Evolutionary conservation across 2,888 invertebrate species (phyloP).

Genomic region (Noctua janthina): DNA sequence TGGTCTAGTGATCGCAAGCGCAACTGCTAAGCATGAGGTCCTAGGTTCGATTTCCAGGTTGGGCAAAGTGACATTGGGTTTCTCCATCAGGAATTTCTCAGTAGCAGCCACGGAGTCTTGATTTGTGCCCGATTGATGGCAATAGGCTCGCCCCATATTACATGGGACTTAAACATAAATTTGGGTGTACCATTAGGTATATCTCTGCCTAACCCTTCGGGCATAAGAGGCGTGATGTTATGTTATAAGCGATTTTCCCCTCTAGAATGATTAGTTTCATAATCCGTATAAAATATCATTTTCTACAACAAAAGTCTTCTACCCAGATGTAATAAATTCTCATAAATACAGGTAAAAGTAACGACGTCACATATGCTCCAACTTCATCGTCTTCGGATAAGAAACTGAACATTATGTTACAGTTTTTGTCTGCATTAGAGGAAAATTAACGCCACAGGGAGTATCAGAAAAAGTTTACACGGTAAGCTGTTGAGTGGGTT

Average conservation of each 20-base stretch:
- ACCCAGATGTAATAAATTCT: conserved; percentile 21
- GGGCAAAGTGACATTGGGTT: too few relatives aligned
- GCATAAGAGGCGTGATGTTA: too few relatives aligned
- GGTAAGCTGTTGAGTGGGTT: conserved; percentile 6
- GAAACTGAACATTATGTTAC: conserved; percentile 55
- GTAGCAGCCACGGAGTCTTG: too few relatives aligned
- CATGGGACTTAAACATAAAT: too few relatives aligned
- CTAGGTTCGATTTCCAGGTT: too few relatives aligned
- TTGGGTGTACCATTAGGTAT: too few relatives aligned
- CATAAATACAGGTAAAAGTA: conserved; percentile 47
- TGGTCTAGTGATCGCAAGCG: too few relatives aligned
- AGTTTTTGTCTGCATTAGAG: conserved; percentile 66
- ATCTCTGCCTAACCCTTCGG: too few relatives aligned
- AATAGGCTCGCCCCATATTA: too few relatives aligned
- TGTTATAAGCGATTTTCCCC: not conserved
- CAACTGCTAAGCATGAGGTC: too few relatives aligned
- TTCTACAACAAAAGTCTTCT: not conserved
- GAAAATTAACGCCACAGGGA: conserved; percentile 58
- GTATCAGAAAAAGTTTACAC: conserved; percentile 49
- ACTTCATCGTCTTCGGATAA: conserved; percentile 50
- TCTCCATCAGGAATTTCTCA: too few relatives aligned
- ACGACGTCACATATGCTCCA: conserved; percentile 43
- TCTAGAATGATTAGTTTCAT: not conserved
- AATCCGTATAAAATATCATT: not conserved
- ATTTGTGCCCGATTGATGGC: too few relatives aligned